Conservation (phyloP, 2,113 vertebrate genomes). For the Apteryx mantelli region DNA sequence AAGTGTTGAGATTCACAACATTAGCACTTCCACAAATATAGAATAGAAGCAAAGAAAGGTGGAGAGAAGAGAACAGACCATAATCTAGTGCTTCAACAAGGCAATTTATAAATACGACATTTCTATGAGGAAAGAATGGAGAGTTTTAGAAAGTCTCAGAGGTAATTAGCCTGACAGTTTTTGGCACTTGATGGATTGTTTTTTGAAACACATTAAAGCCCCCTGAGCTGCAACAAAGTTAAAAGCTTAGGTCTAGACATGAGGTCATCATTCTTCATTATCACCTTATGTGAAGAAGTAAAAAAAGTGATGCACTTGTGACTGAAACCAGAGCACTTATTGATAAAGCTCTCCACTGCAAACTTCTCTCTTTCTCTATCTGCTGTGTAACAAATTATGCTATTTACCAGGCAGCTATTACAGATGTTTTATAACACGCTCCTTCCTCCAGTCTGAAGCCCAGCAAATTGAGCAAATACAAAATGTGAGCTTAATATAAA, state of each 20-base stretch:
- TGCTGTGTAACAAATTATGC: slow-evolving; percentile 29
- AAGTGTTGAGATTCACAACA: slow-evolving; percentile 4
- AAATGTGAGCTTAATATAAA: background rate
- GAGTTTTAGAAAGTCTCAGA: slow-evolving; percentile 48
- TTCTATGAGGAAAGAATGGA: slow-evolving; percentile 32
- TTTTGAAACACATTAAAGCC: slow-evolving; percentile 65
- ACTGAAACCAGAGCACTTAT: slow-evolving; percentile 56
- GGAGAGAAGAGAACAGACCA: slow-evolving; percentile 12
- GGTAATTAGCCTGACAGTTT: slow-evolving; percentile 58
- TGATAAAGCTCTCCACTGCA: slow-evolving; percentile 9
- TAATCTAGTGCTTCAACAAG: slow-evolving; percentile 1
- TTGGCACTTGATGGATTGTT: slow-evolving; percentile 60
- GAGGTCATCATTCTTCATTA: slow-evolving; percentile 75
- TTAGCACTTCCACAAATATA: background rate
- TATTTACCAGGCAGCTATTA: background rate
- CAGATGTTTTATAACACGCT: background rate
- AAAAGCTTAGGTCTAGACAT: slow-evolving; percentile 76
- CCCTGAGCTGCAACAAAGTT: slow-evolving; percentile 62
- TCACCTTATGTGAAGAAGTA: slow-evolving; percentile 52
- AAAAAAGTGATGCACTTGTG: slow-evolving; percentile 33
- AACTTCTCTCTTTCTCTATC: background rate
- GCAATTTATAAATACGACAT: slow-evolving; percentile 56
- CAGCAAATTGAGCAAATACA: background rate
- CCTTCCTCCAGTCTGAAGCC: background rate
- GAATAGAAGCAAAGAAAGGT: background rate